phyloP scores from a whole-genome alignment of 2,797 vertebrate genomes.

The Myotis findleyi region DNA sequence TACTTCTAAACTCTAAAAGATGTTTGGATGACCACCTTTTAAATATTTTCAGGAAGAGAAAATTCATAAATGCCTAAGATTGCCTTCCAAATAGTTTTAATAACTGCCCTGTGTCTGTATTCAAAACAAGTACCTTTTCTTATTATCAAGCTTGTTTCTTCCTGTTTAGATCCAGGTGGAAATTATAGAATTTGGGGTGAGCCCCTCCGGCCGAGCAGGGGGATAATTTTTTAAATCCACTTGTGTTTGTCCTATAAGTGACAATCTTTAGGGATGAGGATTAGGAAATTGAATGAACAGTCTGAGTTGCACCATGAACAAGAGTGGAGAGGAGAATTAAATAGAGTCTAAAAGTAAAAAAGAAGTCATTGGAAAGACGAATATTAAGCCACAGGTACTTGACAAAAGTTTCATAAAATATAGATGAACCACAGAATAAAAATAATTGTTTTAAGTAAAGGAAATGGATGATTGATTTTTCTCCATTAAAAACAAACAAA shows the following conservation, averaged over 20 bases:
- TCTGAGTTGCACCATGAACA: neutral
- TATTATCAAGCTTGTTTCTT: neutral
- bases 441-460: neutral
- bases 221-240: neutral
- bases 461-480: neutral
- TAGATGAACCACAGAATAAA: neutral
- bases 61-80: neutral
- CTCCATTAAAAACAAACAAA: neutral
- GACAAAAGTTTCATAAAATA: neutral
- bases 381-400: neutral
- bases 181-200: neutral
- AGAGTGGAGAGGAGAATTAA: neutral
- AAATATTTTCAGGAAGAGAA: constrained; percentile 18
- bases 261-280: neutral
- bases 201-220: too few species aligned
- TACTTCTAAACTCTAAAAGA: neutral
- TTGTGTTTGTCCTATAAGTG: neutral
- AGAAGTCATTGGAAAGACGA: neutral
- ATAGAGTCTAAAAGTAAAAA: constrained; percentile 24
- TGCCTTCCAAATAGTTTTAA: neutral
- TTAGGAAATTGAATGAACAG: neutral
- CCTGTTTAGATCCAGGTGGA: neutral
- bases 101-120: neutral
- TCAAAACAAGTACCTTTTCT: neutral
- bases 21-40: neutral